These are phyloP conservation scores for Cecropterus lyciades DNA, from an alignment of 1,140 invertebrate species.

Conservation along the genomic window DNA sequence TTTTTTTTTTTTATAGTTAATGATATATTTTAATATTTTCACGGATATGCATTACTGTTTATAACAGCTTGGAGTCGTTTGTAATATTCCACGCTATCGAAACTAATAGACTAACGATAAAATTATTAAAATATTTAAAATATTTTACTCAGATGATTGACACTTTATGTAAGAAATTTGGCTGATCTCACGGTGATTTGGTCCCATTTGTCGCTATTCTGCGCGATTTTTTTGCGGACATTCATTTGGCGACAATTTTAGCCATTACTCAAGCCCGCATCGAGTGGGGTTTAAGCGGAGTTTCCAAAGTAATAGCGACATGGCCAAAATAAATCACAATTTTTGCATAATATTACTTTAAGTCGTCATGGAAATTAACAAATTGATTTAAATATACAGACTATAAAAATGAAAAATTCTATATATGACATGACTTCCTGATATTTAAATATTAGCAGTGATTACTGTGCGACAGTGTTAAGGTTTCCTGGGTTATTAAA, in stretches of 20 bases:
- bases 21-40: too few species aligned
- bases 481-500: too few species aligned
- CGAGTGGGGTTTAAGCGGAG: conserved; percentile 18
- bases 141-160: conserved; percentile 9
- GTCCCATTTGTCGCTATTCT: conserved; percentile 21
- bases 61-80: too few species aligned
- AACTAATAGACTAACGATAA: too few species aligned
- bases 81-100: too few species aligned
- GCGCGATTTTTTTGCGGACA: conserved; percentile 16
- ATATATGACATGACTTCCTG: too few species aligned
- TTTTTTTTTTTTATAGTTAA: too few species aligned
- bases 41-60: too few species aligned
- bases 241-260: conserved; percentile 31
- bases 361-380: not conserved
- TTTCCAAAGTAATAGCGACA: conserved; percentile 5
- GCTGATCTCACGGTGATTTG: conserved; percentile 24
- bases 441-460: too few species aligned
- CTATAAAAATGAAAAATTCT: too few species aligned
- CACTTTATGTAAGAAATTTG: conserved; percentile 18
- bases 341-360: conserved; percentile 1
- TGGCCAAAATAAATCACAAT: conserved; percentile 9
- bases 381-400: too few species aligned
- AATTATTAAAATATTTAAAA: not conserved
- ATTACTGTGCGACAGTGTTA: too few species aligned
- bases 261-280: conserved; percentile 34